A percentile compares a stretch with the other conserved stretches of the same genome.
These are phyloP conservation scores for Syrrhaptes paradoxus DNA, from an alignment of 2,113 vertebrate genomes.

Conservation along the genomic window DNA sequence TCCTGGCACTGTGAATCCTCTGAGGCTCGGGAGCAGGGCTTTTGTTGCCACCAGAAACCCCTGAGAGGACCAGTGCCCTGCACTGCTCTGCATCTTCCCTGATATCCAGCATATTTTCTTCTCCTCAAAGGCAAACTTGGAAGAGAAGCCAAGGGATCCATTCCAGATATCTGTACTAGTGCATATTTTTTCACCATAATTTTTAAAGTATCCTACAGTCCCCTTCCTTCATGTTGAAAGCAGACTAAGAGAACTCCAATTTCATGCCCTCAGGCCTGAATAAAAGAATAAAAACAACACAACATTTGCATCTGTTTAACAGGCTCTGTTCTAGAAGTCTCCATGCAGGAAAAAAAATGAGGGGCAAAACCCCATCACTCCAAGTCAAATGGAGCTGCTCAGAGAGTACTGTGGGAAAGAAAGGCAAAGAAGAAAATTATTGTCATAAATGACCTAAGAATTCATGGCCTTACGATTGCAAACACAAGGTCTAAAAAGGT, in stretches of 20 bases:
- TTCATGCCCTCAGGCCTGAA: slow-evolving; percentile 72
- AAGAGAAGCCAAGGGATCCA: slow-evolving; percentile 30
- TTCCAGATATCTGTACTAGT: slow-evolving; percentile 32
- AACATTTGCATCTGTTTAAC: slow-evolving; percentile 81
- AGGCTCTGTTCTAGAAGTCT: slow-evolving; percentile 67
- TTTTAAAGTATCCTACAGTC: slow-evolving; percentile 68
- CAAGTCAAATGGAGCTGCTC: slow-evolving; percentile 60
- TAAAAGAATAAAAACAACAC: slow-evolving; percentile 78
- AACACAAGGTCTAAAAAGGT: slow-evolving; percentile 80
- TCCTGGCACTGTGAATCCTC: neutral
- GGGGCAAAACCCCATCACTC: slow-evolving; percentile 34
- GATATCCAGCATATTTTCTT: slow-evolving; percentile 23
- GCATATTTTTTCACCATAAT: slow-evolving; percentile 33
- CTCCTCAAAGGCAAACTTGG: neutral
- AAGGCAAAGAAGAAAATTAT: slow-evolving; percentile 61
- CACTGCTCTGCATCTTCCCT: neutral
- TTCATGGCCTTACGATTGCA: slow-evolving; percentile 63
- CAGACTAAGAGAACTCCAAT: slow-evolving; percentile 73
- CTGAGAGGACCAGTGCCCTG: neutral
- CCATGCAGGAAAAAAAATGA: slow-evolving; percentile 7
- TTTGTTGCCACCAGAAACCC: neutral
- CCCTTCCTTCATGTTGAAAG: slow-evolving; percentile 72
- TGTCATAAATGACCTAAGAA: slow-evolving; percentile 76
- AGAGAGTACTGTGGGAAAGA: slow-evolving; percentile 40
- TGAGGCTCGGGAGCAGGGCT: neutral